phyloP scores from a whole-genome alignment of 2,797 vertebrate genomes.

The Myotis planiceps region DNA sequence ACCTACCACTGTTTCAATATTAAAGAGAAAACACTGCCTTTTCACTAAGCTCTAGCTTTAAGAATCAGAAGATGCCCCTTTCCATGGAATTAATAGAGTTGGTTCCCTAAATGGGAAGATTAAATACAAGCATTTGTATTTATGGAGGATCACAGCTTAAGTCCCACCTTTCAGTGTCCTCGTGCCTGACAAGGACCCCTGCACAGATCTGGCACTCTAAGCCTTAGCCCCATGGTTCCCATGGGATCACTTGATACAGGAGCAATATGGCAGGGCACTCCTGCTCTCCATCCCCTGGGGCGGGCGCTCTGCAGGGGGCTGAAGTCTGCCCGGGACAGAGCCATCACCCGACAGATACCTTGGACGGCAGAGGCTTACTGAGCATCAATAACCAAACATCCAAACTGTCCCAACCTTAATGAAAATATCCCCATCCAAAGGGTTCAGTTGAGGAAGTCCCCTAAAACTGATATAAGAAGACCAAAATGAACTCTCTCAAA shows the following conservation, averaged over 20 bases:
- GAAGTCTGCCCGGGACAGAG: background rate
- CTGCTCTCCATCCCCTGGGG: background rate
- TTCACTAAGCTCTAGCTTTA: background rate
- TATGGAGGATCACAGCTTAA: background rate
- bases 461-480: background rate
- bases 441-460: background rate
- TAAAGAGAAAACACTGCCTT: background rate
- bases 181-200: background rate
- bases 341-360: rapidly evolving
- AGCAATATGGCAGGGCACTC: background rate
- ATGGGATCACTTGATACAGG: background rate
- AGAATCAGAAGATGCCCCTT: background rate
- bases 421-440: background rate
- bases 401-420: background rate
- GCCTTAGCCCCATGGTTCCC: background rate
- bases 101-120: background rate
- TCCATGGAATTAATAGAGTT: background rate
- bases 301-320: rapidly evolving
- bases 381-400: background rate
- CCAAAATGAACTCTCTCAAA: background rate
- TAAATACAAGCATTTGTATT: background rate
- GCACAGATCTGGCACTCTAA: background rate
- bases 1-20: background rate
- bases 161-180: background rate
- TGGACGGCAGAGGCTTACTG: background rate